A percentile compares a stretch with the other conserved stretches of the same genome.
These are phyloP conservation scores for Fragum sueziense DNA, from an alignment of 2,888 invertebrate species.

Conservation along the genomic window DNA sequence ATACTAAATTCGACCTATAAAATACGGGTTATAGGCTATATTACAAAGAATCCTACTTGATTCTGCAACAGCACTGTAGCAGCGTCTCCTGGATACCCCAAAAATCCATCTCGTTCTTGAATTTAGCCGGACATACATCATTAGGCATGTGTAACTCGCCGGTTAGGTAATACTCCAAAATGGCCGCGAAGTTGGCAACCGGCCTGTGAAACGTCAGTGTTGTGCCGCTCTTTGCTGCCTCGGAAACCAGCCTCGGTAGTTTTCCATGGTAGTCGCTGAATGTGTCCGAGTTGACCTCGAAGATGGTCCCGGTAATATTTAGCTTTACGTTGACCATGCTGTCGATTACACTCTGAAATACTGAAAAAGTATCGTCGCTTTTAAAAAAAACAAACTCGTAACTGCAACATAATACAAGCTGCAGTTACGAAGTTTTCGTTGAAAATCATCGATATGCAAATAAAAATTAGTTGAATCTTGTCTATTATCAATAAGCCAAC, in stretches of 20 bases:
- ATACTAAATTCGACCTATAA: too few species aligned
- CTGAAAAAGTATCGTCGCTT: too few species aligned
- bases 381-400: too few species aligned
- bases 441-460: too few species aligned
- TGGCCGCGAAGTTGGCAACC: conserved; percentile 51
- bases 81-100: conserved; percentile 43
- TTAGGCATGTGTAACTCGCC: conserved; percentile 60
- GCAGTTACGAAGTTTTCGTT: too few species aligned
- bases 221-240: neutral
- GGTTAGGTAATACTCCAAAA: conserved; percentile 56
- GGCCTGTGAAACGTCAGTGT: conserved; percentile 47
- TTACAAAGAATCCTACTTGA: conserved; percentile 28
- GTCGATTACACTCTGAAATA: too few species aligned
- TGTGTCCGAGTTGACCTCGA: conserved; percentile 41
- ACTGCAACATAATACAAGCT: too few species aligned
- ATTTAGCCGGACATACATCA: conserved; percentile 52
- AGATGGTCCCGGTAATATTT: conserved; percentile 40
- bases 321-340: conserved; percentile 26
- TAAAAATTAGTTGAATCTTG: too few species aligned
- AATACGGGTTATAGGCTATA: too few species aligned
- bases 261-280: conserved; percentile 41
- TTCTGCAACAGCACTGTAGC: conserved; percentile 33
- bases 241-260: neutral
- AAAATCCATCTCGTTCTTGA: conserved; percentile 53
- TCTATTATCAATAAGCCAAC: too few species aligned